Evolutionary conservation across 2,113 vertebrate genomes (phyloP).

Genomic region (Cynocephalus volans): DNA sequence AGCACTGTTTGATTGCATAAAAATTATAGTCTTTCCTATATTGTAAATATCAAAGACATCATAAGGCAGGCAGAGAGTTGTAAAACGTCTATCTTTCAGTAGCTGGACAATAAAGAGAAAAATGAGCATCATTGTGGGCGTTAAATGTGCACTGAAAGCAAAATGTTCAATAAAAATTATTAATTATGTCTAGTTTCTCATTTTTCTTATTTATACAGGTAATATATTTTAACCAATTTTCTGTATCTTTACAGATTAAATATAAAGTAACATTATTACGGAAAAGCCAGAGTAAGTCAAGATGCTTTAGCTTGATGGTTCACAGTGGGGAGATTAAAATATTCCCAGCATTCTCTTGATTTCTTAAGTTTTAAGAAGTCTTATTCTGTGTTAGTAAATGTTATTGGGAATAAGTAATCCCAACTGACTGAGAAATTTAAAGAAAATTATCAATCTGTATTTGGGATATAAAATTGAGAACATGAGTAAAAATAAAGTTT

Average conservation of each 20-base stretch:
- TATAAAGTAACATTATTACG: conserved; percentile 25
- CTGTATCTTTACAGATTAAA: conserved; percentile 69
- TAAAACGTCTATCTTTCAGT: conserved; percentile 74
- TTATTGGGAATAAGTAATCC: not conserved
- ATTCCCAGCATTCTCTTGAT: conserved; percentile 38
- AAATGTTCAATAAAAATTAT: conserved; percentile 71
- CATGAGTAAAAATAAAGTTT: conserved; percentile 23
- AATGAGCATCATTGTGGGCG: conserved; percentile 54
- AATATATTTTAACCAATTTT: conserved; percentile 79
- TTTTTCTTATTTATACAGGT: conserved; percentile 64
- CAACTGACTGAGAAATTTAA: not conserved
- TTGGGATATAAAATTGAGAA: conserved; percentile 30
- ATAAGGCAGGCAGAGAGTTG: conserved; percentile 57
- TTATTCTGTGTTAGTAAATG: not conserved
- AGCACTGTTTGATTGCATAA: conserved; percentile 76
- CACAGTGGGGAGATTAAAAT: not conserved
- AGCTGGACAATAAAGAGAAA: conserved; percentile 80
- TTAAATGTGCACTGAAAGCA: conserved; percentile 68
- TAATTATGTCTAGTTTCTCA: conserved; percentile 63
- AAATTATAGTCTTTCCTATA: conserved; percentile 74
- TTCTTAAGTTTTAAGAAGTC: not conserved
- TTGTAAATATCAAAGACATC: conserved; percentile 80
- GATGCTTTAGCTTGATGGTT: not conserved
- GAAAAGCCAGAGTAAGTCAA: conserved; percentile 58
- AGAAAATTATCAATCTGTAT: not conserved